These are phyloP conservation scores for Etheostoma perlongum DNA, from an alignment of 2,797 vertebrate species.

Conservation along the genomic window DNA sequence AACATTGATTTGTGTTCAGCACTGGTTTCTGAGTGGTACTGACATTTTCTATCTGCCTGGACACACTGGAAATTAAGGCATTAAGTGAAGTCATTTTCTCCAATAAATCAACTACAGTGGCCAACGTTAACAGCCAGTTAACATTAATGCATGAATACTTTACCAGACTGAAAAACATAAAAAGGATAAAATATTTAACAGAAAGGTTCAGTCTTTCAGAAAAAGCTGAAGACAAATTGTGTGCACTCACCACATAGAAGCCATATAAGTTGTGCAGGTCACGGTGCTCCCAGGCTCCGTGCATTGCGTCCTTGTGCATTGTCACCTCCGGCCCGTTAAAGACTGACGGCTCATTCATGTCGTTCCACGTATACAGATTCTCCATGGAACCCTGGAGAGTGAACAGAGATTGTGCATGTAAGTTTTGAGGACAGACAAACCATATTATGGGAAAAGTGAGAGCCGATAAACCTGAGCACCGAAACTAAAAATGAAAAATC, in stretches of 20 bases:
- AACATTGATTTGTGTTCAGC: background rate
- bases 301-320: slow-evolving; percentile 93
- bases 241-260: slow-evolving; percentile 92
- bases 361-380: slow-evolving; percentile 92
- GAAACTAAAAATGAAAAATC: background rate
- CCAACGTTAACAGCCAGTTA: background rate
- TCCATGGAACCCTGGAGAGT: slow-evolving; percentile 88
- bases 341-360: slow-evolving; percentile 96
- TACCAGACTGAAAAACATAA: background rate
- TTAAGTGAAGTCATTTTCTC: background rate
- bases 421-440: background rate
- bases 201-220: background rate
- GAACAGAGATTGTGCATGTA: background rate
- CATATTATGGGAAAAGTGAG: background rate
- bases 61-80: background rate
- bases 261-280: slow-evolving; percentile 95
- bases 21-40: background rate
- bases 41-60: background rate
- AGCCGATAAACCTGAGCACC: background rate
- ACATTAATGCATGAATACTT: background rate
- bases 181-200: background rate
- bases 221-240: background rate
- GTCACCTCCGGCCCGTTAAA: slow-evolving; percentile 97
- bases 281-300: slow-evolving; percentile 92
- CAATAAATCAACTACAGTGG: background rate